These are phyloP conservation scores for Drosophila subquinaria DNA, from an alignment of 2,888 invertebrate species.

Conservation along the genomic window DNA sequence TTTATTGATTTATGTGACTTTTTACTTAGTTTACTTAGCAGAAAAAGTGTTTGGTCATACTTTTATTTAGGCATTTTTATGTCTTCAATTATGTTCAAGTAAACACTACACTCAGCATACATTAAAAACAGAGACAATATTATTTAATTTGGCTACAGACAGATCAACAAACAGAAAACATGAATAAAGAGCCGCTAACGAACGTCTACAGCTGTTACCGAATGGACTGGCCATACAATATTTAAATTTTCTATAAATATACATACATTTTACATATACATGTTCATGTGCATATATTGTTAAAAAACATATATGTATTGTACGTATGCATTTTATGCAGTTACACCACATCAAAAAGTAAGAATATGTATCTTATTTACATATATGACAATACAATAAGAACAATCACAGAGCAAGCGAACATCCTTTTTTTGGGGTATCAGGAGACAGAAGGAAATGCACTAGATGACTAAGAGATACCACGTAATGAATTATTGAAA, in stretches of 20 bases:
- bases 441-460: not conserved
- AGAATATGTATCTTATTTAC: conserved; percentile 70
- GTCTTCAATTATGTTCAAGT: not conserved
- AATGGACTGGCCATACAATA: conserved; percentile 37
- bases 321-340: conserved; percentile 44
- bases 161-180: conserved; percentile 19
- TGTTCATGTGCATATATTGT: conserved; percentile 2
- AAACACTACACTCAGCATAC: not conserved
- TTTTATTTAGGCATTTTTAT: not conserved
- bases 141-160: conserved; percentile 58
- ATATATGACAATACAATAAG: conserved; percentile 70
- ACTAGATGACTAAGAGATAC: not conserved
- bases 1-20: too few relatives aligned
- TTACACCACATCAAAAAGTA: conserved; percentile 43
- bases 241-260: conserved; percentile 45
- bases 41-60: not conserved
- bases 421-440: not conserved
- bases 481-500: not conserved
- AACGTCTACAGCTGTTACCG: conserved; percentile 43
- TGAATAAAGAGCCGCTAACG: conserved; percentile 8
- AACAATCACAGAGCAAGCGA: conserved; percentile 4
- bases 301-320: conserved; percentile 10
- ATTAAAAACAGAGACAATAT: conserved; percentile 33
- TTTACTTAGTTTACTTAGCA: not conserved
- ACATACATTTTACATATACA: not conserved